Conservation (phyloP, 2,888 invertebrate species). For the Anodontia alba region DNA sequence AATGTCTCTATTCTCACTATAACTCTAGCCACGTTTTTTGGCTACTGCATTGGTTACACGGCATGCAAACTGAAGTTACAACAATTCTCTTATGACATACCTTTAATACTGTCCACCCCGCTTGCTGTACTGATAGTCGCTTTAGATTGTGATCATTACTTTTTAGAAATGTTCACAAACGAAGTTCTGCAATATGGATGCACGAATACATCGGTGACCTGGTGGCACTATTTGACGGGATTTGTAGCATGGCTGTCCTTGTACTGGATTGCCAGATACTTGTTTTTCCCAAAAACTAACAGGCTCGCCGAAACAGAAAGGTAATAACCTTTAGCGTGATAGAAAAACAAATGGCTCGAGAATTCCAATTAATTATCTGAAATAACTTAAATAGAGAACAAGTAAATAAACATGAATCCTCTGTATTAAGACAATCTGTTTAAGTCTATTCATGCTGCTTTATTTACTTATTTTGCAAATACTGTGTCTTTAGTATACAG, state of each 20-base stretch:
- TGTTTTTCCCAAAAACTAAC: conserved; percentile 79
- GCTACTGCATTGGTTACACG: conserved; percentile 85
- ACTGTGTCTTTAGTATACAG: too few species aligned
- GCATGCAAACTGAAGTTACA: conserved; percentile 86
- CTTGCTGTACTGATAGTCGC: conserved; percentile 60
- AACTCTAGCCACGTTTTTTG: conserved; percentile 61
- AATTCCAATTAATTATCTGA: too few species aligned
- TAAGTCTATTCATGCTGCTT: too few species aligned
- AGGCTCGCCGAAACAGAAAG: conserved; percentile 79
- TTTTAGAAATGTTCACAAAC: conserved; percentile 41
- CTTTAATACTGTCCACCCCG: conserved; percentile 84
- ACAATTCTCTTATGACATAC: conserved; percentile 84
- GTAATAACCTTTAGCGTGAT: too few species aligned
- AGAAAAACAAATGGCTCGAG: too few species aligned
- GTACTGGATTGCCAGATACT: conserved; percentile 80
- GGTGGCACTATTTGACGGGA: conserved; percentile 50
- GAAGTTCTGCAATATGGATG: conserved; percentile 34
- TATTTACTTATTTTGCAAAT: too few species aligned
- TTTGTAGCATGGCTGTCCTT: conserved; percentile 75
- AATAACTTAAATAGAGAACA: too few species aligned
- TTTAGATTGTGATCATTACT: conserved; percentile 39
- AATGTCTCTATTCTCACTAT: conserved; percentile 55
- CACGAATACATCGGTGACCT: background rate
- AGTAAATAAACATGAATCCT: too few species aligned
- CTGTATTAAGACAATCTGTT: too few species aligned